phyloP scores from a whole-genome alignment of 2,888 invertebrate species.

The Trachelus iudaicus region DNA sequence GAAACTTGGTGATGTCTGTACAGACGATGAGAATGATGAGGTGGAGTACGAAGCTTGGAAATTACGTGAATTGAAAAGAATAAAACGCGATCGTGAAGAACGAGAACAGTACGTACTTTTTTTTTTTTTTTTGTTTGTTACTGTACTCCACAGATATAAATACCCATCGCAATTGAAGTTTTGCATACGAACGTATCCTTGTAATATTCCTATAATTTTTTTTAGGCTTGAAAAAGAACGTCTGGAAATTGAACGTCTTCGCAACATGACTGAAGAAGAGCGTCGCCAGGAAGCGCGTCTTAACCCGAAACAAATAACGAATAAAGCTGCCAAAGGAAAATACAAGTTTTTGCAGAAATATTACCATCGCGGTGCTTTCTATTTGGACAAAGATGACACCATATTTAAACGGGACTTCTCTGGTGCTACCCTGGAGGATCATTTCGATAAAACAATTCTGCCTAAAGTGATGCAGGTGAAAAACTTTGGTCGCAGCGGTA shows the following conservation, averaged over 20 bases:
- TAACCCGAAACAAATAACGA: constrained; percentile 93
- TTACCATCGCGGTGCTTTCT: constrained; percentile 99
- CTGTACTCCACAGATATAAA: not conserved
- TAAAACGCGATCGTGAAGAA: constrained; percentile 97
- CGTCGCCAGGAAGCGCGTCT: constrained; percentile 86
- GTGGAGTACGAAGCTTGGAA: constrained; percentile 99
- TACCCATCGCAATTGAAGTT: not conserved
- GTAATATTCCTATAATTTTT: constrained; percentile 31
- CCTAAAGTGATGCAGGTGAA: constrained; percentile 99
- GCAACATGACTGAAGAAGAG: constrained; percentile 97
- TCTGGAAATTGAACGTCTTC: constrained; percentile 87
- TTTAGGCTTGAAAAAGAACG: constrained; percentile 86
- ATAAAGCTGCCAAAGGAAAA: constrained; percentile 96
- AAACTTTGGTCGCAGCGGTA: constrained; percentile 98
- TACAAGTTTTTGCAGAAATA: constrained; percentile 99
- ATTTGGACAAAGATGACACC: constrained; percentile 92
- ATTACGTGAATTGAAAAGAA: constrained; percentile 92
- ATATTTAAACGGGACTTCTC: constrained; percentile 94
- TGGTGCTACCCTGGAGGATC: constrained; percentile 96
- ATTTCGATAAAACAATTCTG: constrained; percentile 97
- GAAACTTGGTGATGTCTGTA: constrained; percentile 86
- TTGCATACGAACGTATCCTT: not conserved
- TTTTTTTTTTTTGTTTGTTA: no score
- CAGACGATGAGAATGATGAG: constrained; percentile 96
- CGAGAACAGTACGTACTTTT: constrained; percentile 81